Conservation (phyloP, 2,797 vertebrate species). For the Podarcis lilfordi region DNA sequence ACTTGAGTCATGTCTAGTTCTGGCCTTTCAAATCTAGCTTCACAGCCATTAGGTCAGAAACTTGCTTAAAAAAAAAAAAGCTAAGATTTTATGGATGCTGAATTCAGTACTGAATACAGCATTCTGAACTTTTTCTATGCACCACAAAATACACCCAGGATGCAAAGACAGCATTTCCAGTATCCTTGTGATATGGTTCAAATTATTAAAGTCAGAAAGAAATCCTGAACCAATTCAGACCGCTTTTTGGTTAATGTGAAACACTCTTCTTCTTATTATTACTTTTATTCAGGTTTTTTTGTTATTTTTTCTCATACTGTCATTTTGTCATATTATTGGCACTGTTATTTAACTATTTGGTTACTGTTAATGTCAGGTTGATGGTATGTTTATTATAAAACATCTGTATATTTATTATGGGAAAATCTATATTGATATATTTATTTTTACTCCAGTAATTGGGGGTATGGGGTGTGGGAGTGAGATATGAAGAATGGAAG, state of each 20-base stretch:
- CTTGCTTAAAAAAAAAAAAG: too few relatives aligned
- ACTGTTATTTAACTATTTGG: slow-evolving; percentile 47
- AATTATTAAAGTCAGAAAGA: slow-evolving; percentile 54
- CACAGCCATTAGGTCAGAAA: too few relatives aligned
- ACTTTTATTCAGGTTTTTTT: not conserved
- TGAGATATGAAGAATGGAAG: slow-evolving; percentile 43
- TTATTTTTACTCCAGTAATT: slow-evolving; percentile 61
- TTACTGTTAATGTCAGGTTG: slow-evolving; percentile 54
- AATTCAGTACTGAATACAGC: too few relatives aligned
- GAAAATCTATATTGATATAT: slow-evolving; percentile 62
- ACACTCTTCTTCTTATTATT: slow-evolving; percentile 14
- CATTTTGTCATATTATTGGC: slow-evolving; percentile 27
- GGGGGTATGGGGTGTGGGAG: slow-evolving; percentile 17
- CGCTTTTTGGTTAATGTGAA: slow-evolving; percentile 1
- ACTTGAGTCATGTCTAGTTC: not conserved
- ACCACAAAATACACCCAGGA: too few relatives aligned
- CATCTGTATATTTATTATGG: slow-evolving; percentile 66
- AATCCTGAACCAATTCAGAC: slow-evolving; percentile 9
- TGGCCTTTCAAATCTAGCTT: not conserved
- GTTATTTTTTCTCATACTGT: slow-evolving; percentile 26
- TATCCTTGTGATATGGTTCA: slow-evolving; percentile 50
- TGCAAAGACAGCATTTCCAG: not conserved
- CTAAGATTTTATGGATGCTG: not conserved
- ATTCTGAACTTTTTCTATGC: not conserved
- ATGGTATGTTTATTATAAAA: slow-evolving; percentile 62